Percentiles rank a stretch among this genome's conserved stretches.
Conservation (phyloP, 2,797 vertebrate genomes). For the Champsocephalus gunnari region DNA sequence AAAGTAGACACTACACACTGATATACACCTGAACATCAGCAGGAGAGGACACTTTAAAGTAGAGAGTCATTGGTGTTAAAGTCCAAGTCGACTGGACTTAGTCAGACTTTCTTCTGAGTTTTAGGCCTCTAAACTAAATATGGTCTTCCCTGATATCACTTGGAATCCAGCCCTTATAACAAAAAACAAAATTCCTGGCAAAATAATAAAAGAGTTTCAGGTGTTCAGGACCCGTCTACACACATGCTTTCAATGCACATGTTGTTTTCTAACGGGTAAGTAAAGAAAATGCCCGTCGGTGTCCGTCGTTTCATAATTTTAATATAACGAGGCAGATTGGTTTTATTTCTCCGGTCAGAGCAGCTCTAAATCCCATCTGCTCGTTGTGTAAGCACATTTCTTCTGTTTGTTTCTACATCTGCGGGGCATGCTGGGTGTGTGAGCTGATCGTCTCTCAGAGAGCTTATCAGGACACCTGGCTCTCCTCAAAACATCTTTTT, state of each 20-base stretch:
- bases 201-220: neutral
- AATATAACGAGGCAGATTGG: neutral
- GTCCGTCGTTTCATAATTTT: neutral
- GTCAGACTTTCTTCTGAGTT: neutral
- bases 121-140: neutral
- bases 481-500: neutral
- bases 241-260: slow-evolving; percentile 22
- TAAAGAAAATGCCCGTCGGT: neutral
- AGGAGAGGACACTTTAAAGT: too few relatives aligned
- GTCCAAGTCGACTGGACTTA: too few relatives aligned
- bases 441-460: slow-evolving; percentile 2
- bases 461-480: slow-evolving; percentile 3
- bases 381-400: neutral
- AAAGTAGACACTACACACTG: too few relatives aligned
- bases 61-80: too few relatives aligned
- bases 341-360: neutral
- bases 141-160: neutral
- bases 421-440: neutral
- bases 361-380: slow-evolving; percentile 16
- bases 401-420: slow-evolving; percentile 6
- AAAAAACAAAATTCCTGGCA: neutral
- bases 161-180: neutral
- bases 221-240: slow-evolving; percentile 11
- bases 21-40: too few relatives aligned
- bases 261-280: neutral